Evolutionary conservation across 92 coral and sea anemone species (phyloP).

Genomic region (Galaxea fascicularis): DNA sequence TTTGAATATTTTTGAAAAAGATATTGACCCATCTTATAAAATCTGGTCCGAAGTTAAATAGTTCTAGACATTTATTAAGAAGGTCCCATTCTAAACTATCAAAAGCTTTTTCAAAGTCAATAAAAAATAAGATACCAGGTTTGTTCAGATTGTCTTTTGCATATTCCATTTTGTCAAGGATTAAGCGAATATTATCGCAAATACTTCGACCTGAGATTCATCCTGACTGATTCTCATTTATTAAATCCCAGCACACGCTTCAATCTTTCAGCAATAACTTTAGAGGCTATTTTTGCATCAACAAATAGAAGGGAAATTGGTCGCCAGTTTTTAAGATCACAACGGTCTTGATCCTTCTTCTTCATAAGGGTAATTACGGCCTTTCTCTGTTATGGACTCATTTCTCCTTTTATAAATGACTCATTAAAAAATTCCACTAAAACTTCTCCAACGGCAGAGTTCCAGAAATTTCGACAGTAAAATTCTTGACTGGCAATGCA

Average conservation of each 20-base stretch:
- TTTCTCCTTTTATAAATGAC: neutral
- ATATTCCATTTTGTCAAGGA: neutral
- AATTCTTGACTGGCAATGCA: neutral
- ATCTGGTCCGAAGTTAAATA: neutral
- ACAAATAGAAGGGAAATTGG: neutral
- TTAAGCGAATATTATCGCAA: neutral
- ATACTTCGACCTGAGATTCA: neutral
- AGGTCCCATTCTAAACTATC: neutral
- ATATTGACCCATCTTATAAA: neutral
- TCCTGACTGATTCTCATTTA: neutral
- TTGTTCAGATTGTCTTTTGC: neutral
- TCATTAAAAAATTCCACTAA: neutral
- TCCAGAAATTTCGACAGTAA: neutral
- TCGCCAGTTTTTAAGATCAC: slow-evolving; percentile 7
- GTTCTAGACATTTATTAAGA: neutral
- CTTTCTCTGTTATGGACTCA: slow-evolving; percentile 7
- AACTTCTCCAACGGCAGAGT: neutral
- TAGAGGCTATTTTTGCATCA: slow-evolving; percentile 3
- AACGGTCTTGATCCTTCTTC: neutral
- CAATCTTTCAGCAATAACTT: neutral
- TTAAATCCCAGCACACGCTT: neutral
- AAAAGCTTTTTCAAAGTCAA: neutral
- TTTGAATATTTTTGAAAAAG: neutral
- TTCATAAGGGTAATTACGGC: neutral
- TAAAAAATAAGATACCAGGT: neutral